Evolutionary conservation across 92 coral and sea anemone species (phyloP).

Genomic region (Phymanthus crucifer): DNA sequence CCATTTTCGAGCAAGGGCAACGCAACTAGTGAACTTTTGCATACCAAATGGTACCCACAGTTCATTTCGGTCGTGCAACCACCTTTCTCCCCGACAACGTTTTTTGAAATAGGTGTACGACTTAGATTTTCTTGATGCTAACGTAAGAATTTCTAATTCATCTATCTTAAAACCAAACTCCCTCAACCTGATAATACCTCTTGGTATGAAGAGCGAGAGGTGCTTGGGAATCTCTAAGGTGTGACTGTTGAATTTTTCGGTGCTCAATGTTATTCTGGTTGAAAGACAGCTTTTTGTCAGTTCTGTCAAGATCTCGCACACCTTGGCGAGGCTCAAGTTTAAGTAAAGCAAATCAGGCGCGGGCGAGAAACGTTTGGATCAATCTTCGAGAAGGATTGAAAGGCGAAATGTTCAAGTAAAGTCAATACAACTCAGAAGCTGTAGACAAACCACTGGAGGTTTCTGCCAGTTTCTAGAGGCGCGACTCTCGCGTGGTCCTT

Average conservation of each 20-base stretch:
- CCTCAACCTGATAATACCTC: too few species aligned
- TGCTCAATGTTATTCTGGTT: background rate
- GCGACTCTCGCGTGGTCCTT: background rate
- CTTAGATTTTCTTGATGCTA: background rate
- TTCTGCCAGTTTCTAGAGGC: background rate
- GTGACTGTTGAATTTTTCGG: too few species aligned
- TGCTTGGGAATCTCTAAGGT: too few species aligned
- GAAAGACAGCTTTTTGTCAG: background rate
- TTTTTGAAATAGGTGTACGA: too few species aligned
- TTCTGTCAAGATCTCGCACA: background rate
- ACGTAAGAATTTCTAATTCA: too few species aligned
- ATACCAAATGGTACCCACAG: too few species aligned
- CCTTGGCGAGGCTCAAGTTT: background rate
- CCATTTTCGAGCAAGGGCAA: too few species aligned
- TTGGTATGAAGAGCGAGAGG: too few species aligned
- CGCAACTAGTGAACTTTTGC: too few species aligned
- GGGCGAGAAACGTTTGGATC: background rate
- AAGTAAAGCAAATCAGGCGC: background rate
- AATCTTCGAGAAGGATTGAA: background rate
- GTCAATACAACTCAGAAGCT: background rate
- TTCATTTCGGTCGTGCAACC: too few species aligned
- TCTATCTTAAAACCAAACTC: too few species aligned
- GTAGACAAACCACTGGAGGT: background rate
- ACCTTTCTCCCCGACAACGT: too few species aligned
- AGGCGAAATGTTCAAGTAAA: background rate